Evolutionary conservation across 1,140 invertebrate species (phyloP).

Genomic region (Acromyrmex echinatior): DNA sequence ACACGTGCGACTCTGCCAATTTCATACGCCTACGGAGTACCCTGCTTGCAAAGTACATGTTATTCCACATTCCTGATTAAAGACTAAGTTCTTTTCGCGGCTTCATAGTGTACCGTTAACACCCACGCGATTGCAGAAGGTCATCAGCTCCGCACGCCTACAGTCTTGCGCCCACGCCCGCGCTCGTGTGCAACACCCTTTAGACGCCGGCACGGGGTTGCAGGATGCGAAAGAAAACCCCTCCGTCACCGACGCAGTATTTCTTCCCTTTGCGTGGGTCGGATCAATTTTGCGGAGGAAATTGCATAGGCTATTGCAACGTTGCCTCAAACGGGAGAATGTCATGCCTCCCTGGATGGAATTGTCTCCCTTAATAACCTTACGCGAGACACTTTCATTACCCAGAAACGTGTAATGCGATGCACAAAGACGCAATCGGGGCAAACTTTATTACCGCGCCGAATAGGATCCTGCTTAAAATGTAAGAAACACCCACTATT

Average conservation of each 20-base stretch:
- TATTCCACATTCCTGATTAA: conserved; percentile 50
- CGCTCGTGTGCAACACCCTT: conserved; percentile 34
- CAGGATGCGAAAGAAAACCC: conserved; percentile 38
- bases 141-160: conserved; percentile 46
- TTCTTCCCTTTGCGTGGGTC: conserved; percentile 50
- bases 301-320: conserved; percentile 61
- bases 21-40: conserved; percentile 5
- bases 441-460: conserved; percentile 48
- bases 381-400: conserved; percentile 61
- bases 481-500: conserved; percentile 30
- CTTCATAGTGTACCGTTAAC: conserved; percentile 21
- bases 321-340: conserved; percentile 61
- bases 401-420: conserved; percentile 50
- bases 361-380: conserved; percentile 60
- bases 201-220: conserved; percentile 36
- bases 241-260: conserved; percentile 27
- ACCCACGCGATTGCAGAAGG: conserved; percentile 57
- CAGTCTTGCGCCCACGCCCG: conserved; percentile 43
- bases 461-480: conserved; percentile 29
- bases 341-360: conserved; percentile 40
- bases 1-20: background rate
- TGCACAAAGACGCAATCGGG: conserved; percentile 51
- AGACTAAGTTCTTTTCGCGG: conserved; percentile 36
- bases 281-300: conserved; percentile 47
- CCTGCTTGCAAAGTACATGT: background rate